Conservation (phyloP, 2,797 vertebrate genomes). For the Geotrypetes seraphini region DNA sequence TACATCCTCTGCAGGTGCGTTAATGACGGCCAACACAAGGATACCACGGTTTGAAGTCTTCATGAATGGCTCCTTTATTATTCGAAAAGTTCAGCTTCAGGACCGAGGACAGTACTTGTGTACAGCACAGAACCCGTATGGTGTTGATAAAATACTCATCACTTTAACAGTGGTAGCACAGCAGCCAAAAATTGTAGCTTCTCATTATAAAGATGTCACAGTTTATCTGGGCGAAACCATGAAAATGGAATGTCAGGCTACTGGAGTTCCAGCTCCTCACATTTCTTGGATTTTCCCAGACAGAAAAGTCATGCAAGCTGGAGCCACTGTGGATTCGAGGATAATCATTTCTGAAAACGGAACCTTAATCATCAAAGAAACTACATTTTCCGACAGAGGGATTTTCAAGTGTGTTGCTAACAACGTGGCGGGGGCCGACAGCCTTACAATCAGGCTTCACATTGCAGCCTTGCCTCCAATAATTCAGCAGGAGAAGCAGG, state of each 20-base stretch:
- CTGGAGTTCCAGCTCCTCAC: conserved; percentile 59
- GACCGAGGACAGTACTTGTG: conserved; percentile 81
- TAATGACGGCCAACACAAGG: conserved; percentile 59
- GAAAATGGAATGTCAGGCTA: conserved; percentile 65
- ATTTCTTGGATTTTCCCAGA: conserved; percentile 83
- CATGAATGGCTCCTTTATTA: conserved; percentile 71
- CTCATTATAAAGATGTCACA: conserved; percentile 59
- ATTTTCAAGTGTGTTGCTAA: conserved; percentile 77
- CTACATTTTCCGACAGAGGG: conserved; percentile 61
- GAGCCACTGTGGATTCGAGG: conserved; percentile 30
- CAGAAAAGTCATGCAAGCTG: conserved; percentile 45
- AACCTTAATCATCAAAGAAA: conserved; percentile 62
- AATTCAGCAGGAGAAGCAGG: conserved; percentile 61
- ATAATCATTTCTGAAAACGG: conserved; percentile 60
- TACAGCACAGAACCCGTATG: conserved; percentile 67
- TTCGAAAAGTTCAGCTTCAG: conserved; percentile 57
- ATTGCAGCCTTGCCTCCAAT: conserved; percentile 63
- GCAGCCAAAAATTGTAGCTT: conserved; percentile 58
- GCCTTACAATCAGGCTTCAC: conserved; percentile 64
- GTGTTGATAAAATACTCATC: conserved; percentile 53
- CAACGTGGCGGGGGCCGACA: conserved; percentile 67
- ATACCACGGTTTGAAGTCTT: conserved; percentile 72
- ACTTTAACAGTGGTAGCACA: conserved; percentile 58
- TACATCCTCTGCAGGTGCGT: conserved; percentile 51
- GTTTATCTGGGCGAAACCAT: conserved; percentile 61